Conservation (phyloP, 2,113 vertebrate species). For the Melierax canorus region DNA sequence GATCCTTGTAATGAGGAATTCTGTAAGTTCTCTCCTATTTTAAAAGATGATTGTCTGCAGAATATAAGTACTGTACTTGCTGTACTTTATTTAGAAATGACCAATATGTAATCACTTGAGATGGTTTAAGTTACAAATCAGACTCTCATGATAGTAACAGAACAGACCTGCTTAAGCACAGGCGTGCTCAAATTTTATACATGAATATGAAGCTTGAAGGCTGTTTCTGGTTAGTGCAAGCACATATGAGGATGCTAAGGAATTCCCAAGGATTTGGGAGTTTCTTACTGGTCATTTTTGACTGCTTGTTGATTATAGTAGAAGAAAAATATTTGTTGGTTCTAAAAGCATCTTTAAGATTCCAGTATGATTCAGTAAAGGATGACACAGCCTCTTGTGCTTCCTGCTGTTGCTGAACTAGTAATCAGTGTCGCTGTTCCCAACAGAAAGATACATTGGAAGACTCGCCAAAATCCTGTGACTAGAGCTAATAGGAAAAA, state of each 20-base stretch:
- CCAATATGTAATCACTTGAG: neutral
- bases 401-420: neutral
- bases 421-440: neutral
- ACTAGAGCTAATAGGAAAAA: neutral
- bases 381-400: fast-evolving
- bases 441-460: neutral
- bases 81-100: neutral
- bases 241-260: neutral
- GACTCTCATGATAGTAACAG: neutral
- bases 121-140: neutral
- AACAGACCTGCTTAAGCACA: neutral
- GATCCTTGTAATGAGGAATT: neutral
- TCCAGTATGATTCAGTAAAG: neutral
- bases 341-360: neutral
- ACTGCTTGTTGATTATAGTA: neutral
- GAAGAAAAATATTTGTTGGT: neutral
- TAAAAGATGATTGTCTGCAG: neutral
- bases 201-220: neutral
- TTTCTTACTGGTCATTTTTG: fast-evolving
- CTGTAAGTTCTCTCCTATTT: neutral
- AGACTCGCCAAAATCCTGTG: neutral
- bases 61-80: neutral
- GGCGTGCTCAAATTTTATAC: no score
- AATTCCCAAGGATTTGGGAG: neutral
- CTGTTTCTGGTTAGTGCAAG: neutral